Evolutionary conservation across 1,140 invertebrate species (phyloP).

Genomic region (Drosophila pachea): DNA sequence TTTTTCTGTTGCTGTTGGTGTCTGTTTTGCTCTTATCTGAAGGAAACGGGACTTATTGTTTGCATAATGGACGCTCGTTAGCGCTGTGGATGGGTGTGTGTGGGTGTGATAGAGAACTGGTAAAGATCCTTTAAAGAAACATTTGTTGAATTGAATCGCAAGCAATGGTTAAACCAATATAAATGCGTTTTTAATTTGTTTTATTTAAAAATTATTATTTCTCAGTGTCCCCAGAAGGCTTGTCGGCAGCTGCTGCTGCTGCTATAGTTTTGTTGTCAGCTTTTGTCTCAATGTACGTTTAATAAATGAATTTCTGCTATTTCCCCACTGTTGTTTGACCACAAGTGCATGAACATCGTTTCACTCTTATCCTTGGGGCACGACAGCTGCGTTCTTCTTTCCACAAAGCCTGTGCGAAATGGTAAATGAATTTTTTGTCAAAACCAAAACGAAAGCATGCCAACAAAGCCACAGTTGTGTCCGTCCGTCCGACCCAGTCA

Average conservation of each 20-base stretch:
- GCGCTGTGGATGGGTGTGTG: constrained; percentile 33
- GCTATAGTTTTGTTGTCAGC: constrained; percentile 8
- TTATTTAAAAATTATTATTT: constrained; percentile 33
- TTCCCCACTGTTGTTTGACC: constrained; percentile 2
- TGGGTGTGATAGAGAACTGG: constrained; percentile 16
- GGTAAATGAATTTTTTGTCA: constrained; percentile 43
- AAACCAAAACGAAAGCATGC: constrained; percentile 18
- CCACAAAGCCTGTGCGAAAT: constrained; percentile 22
- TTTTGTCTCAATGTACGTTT: constrained; percentile 45
- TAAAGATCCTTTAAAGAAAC: constrained; percentile 14
- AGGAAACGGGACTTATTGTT: constrained; percentile 72
- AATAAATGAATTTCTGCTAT: constrained; percentile 53
- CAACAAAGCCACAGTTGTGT: constrained; percentile 1
- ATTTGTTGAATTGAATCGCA: constrained; percentile 7
- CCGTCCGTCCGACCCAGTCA: neutral
- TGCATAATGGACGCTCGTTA: constrained; percentile 78
- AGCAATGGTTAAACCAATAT: constrained; percentile 59
- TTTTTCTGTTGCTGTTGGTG: constrained; percentile 35
- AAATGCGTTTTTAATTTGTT: constrained; percentile 77
- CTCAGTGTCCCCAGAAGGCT: constrained; percentile 3
- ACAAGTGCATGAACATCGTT: constrained; percentile 13
- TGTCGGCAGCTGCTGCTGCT: constrained; percentile 5
- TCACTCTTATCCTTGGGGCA: constrained; percentile 21
- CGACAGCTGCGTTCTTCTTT: constrained; percentile 7
- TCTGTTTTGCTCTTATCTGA: constrained; percentile 61